phyloP scores from a whole-genome alignment of 1,140 invertebrate genomes.

The Eueides isabella region DNA sequence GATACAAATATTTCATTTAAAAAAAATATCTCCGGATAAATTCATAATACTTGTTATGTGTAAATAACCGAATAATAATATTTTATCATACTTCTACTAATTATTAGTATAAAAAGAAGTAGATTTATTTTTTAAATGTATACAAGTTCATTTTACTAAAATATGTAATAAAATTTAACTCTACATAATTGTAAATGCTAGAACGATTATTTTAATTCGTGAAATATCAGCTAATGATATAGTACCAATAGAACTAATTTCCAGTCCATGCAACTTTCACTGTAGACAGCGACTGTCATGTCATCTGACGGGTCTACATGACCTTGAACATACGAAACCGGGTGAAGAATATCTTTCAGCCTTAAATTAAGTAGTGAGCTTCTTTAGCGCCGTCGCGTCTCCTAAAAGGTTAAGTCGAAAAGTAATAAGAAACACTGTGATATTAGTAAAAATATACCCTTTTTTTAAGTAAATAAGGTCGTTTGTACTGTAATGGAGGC shows the following conservation, averaged over 20 bases:
- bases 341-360: constrained; percentile 66
- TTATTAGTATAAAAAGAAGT: too few relatives aligned
- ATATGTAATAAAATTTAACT: too few relatives aligned
- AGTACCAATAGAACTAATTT: neutral
- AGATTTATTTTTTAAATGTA: too few relatives aligned
- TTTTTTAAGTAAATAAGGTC: constrained; percentile 23
- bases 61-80: too few relatives aligned
- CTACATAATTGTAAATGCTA: too few relatives aligned
- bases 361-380: constrained; percentile 66
- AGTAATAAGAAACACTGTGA: neutral
- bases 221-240: too few relatives aligned
- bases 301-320: constrained; percentile 35
- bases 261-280: constrained; percentile 20
- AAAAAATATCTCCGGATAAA: too few relatives aligned
- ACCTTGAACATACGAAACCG: constrained; percentile 58
- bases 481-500: constrained; percentile 24
- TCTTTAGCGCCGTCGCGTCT: constrained; percentile 70
- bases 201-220: too few relatives aligned
- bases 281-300: constrained; percentile 27
- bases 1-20: too few relatives aligned
- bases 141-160: too few relatives aligned
- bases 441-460: constrained; percentile 29
- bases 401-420: constrained; percentile 23
- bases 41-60: too few relatives aligned
- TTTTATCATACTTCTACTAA: too few relatives aligned